phyloP scores from a whole-genome alignment of 2,888 invertebrate species.

The Luperina testacea region DNA sequence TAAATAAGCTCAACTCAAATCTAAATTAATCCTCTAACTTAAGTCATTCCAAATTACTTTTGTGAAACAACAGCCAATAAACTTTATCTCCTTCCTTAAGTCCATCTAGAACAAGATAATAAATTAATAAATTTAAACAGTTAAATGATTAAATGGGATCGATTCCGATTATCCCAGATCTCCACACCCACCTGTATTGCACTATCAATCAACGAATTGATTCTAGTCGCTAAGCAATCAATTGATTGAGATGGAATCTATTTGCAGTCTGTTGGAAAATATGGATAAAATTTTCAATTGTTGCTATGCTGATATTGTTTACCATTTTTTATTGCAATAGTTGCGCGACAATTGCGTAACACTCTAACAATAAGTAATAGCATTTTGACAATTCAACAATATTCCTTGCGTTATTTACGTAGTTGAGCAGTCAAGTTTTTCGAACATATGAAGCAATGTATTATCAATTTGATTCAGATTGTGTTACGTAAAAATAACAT shows the following conservation, averaged over 20 bases:
- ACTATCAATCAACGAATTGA: constrained; percentile 57
- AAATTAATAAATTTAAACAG: constrained; percentile 33
- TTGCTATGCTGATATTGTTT: neutral
- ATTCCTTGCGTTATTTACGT: neutral
- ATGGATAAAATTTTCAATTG: neutral
- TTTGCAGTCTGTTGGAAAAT: constrained; percentile 9
- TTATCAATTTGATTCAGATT: too few species aligned
- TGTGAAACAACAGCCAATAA: neutral
- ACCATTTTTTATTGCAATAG: neutral
- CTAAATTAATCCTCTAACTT: neutral
- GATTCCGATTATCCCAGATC: constrained; percentile 18
- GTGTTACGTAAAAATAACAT: too few species aligned
- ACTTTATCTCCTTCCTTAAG: constrained; percentile 5
- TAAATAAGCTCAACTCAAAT: neutral
- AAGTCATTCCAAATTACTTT: constrained; percentile 17
- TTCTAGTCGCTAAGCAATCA: constrained; percentile 49
- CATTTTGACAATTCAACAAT: neutral
- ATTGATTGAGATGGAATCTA: constrained; percentile 51
- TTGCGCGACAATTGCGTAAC: too few species aligned
- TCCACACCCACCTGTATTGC: constrained; percentile 54
- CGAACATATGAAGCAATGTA: neutral
- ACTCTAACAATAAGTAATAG: neutral
- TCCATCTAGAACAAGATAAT: constrained; percentile 1
- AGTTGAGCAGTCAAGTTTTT: too few species aligned
- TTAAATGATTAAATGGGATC: constrained; percentile 16